Evolutionary conservation across 2,888 invertebrate species (phyloP).

Genomic region (Mystacides longicornis): DNA sequence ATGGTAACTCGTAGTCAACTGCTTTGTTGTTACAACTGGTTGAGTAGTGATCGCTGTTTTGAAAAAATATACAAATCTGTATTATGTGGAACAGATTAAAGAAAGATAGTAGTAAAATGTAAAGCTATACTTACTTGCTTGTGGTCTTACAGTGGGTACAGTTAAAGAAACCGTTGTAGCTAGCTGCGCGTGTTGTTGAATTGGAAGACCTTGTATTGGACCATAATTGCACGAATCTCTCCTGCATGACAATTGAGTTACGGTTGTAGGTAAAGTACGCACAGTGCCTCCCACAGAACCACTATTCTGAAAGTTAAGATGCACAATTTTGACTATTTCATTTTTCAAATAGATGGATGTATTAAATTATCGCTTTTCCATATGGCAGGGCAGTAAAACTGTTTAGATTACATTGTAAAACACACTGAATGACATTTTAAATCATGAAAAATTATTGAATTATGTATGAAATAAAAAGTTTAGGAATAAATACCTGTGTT

Average conservation of each 20-base stretch:
- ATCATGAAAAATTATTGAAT: background rate
- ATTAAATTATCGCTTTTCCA: too few relatives aligned
- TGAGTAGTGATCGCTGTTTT: conserved; percentile 21
- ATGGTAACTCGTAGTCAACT: conserved; percentile 39
- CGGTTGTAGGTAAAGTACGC: background rate
- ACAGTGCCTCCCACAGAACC: background rate
- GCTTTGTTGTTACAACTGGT: conserved; percentile 30
- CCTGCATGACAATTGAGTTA: background rate
- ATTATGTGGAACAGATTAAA: too few relatives aligned
- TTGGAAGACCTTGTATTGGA: background rate
- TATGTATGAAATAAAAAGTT: background rate
- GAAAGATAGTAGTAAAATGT: too few relatives aligned
- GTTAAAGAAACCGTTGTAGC: background rate
- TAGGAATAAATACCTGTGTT: conserved; percentile 31
- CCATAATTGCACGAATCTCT: background rate
- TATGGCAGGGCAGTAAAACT: too few relatives aligned
- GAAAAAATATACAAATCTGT: background rate
- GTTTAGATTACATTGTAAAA: too few relatives aligned
- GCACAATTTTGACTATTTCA: background rate
- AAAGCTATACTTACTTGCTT: background rate
- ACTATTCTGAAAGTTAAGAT: background rate
- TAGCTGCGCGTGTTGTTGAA: background rate
- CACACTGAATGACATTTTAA: background rate
- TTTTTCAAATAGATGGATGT: too few relatives aligned
- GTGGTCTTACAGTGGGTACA: background rate